Base-by-base conservation (phyloP, 2,888 invertebrate species). In the Rhodophaea formosa region DNA sequence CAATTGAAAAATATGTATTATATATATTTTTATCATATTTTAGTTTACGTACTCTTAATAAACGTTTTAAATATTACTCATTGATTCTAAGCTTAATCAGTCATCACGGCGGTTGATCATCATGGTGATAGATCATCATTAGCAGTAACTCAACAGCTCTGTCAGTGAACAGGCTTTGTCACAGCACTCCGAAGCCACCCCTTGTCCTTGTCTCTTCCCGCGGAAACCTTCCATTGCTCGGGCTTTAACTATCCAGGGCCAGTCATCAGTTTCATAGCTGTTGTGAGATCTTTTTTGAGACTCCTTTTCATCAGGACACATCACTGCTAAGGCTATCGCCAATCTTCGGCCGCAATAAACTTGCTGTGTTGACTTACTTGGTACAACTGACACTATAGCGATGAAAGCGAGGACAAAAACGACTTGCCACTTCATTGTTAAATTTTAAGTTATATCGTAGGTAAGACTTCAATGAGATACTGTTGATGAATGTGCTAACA, bases 111-210 rank as follows among this genome's bases (percentile, higher is more conserved):
- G n/a, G n/a, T n/a, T n/a, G n/a, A n/a, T n/a, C n/a, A n/a, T n/a
- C n/a, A n/a, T n/a, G n/a, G n/a, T n/a, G n/a, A n/a, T n/a, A 15
- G 3, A 30, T 1, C 30, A 49, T 53, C 23, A n/a, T n/a, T 54
- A 55, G 45, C 54, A 55, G 16, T 55, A 55, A 32, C 32, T 29
- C 32, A 55, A 14, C 32, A 55, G 23, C 30, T 55, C 54, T 3
- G 45, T n/a, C 3, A 55, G 12, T 12, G 44, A n/a, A n/a, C 54
- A 55, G 1, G 54, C 45, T 12, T 55, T 55, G 35, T 55, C 54
- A 23, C 54, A 55, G 44, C 54, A 55, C 32, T 55, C 54, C 10
- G 54, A 15, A 16, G 54, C 54, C 30, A 55, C 45, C n/a, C 54
- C 54, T n/a, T 47, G 47, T 1, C 35, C 35, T 16, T 54, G 44